Conservation (phyloP, 2,113 vertebrate species). For the Phalacrocorax carbo region DNA sequence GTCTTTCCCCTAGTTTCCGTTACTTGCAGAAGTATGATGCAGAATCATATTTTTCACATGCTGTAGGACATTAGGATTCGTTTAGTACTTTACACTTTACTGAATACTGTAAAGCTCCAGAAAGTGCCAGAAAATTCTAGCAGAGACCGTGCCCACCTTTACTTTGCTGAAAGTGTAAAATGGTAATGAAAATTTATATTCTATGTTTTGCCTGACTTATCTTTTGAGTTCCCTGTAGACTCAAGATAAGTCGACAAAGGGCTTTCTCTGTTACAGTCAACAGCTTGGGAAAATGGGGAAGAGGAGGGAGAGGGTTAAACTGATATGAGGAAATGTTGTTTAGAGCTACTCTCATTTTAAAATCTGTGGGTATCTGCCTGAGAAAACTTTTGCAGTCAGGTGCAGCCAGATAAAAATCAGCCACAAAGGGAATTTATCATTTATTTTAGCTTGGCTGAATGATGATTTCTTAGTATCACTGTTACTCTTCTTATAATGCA, state of each 20-base stretch:
- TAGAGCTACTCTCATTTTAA: neutral
- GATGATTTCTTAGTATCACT: conserved; percentile 43
- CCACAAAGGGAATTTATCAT: conserved; percentile 45
- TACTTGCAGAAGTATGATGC: neutral
- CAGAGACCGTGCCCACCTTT: neutral
- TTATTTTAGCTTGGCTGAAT: conserved; percentile 53
- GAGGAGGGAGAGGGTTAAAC: neutral
- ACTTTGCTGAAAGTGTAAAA: neutral
- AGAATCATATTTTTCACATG: neutral
- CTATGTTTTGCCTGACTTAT: neutral
- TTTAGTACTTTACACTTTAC: neutral
- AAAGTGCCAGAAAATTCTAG: neutral
- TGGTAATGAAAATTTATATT: neutral
- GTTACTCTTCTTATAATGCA: conserved; percentile 56
- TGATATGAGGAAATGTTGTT: neutral
- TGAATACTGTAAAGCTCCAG: neutral
- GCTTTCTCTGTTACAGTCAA: neutral
- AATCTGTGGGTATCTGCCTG: neutral
- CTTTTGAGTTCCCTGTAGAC: neutral
- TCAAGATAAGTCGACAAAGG: neutral
- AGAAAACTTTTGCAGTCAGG: conserved; percentile 27
- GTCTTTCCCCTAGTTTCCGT: neutral
- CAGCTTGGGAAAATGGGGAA: neutral
- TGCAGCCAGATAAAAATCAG: conserved; percentile 47
- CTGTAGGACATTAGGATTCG: neutral